These are phyloP conservation scores for Dryoscopus gambensis DNA, from an alignment of 2,113 vertebrate genomes.

Conservation along the genomic window DNA sequence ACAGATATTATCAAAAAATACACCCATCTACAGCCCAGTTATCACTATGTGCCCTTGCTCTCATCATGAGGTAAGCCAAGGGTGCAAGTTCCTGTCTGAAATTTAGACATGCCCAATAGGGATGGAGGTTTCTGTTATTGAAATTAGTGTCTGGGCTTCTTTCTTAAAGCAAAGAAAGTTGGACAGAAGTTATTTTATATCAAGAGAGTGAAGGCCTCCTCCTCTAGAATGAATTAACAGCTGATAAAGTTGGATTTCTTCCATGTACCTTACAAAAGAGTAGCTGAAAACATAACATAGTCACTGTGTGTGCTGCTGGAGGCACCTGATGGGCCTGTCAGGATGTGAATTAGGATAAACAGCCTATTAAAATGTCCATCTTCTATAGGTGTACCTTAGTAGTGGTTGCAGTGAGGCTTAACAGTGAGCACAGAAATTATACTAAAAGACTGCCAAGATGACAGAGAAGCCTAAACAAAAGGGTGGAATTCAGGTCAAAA, in stretches of 20 bases:
- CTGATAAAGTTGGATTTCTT: neutral
- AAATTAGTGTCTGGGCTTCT: neutral
- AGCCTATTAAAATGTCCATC: neutral
- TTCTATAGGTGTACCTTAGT: neutral
- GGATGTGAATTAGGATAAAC: neutral
- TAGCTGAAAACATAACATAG: neutral
- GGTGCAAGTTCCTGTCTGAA: neutral
- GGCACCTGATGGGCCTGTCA: neutral
- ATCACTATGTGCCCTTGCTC: neutral
- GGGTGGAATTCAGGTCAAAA: neutral
- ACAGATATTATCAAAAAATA: neutral
- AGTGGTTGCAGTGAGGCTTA: neutral
- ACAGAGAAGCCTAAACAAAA: neutral
- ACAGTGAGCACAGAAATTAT: neutral
- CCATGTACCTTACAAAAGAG: neutral
- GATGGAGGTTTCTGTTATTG: neutral
- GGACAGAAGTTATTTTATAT: neutral
- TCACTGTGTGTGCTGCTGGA: neutral
- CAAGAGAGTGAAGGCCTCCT: neutral
- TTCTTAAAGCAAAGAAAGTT: neutral
- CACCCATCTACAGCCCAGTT: neutral
- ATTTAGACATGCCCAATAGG: neutral
- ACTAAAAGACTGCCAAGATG: neutral
- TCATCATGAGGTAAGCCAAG: neutral
- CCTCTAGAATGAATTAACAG: neutral